Percentiles rank a stretch among this genome's conserved stretches.
Conservation (phyloP, 1,140 invertebrate species). For the Ceratina japonica region DNA sequence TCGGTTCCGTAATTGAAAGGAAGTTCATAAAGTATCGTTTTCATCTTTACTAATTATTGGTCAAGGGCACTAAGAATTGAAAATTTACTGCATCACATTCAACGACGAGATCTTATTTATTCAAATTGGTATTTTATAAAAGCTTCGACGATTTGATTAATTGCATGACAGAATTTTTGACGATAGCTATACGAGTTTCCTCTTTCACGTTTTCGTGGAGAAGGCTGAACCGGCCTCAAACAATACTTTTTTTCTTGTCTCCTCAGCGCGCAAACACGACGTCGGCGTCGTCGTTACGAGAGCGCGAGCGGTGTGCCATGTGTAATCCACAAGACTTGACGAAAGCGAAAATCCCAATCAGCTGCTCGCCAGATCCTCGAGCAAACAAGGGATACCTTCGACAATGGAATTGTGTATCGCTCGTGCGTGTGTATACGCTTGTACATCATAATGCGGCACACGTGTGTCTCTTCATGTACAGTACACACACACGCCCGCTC, state of each 20-base stretch:
- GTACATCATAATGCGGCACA: conserved; percentile 44
- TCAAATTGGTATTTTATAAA: too few relatives aligned
- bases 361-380: conserved; percentile 71
- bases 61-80: too few relatives aligned
- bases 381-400: conserved; percentile 68
- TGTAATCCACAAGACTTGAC: conserved; percentile 63
- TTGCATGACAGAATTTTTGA: too few relatives aligned
- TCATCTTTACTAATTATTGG: too few relatives aligned
- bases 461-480: conserved; percentile 22
- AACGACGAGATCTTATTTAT: too few relatives aligned
- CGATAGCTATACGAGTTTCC: too few relatives aligned
- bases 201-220: background rate
- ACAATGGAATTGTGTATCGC: conserved; percentile 67
- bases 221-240: conserved; percentile 41
- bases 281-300: conserved; percentile 52
- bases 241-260: conserved; percentile 38
- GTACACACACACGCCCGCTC: conserved; percentile 5
- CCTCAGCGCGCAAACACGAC: conserved; percentile 47
- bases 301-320: conserved; percentile 59
- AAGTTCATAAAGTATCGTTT: too few relatives aligned
- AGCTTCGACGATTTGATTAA: too few relatives aligned
- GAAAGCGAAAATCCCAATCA: conserved; percentile 74
- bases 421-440: conserved; percentile 45
- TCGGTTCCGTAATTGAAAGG: too few relatives aligned
- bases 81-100: too few relatives aligned